A percentile compares a stretch with the other conserved stretches of the same genome.
Conservation (phyloP, 2,888 invertebrate genomes). For the Adelognathus sp. region DNA sequence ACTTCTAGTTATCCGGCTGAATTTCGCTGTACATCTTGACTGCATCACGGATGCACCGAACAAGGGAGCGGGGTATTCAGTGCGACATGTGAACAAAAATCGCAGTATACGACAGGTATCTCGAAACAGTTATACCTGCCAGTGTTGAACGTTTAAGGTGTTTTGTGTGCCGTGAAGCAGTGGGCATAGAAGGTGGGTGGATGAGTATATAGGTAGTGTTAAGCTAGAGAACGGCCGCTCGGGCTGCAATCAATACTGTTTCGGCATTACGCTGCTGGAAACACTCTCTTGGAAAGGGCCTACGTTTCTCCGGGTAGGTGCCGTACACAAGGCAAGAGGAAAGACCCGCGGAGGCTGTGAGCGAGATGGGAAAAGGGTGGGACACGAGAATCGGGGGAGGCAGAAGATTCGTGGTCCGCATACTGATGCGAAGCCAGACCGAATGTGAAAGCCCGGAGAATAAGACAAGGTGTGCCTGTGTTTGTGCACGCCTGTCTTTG, state of each 20-base stretch:
- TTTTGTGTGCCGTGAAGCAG: slow-evolving; percentile 1
- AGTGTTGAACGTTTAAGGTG: slow-evolving; percentile 35
- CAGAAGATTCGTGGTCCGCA: slow-evolving; percentile 78
- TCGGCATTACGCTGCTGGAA: slow-evolving; percentile 80
- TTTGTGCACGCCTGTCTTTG: slow-evolving; percentile 28
- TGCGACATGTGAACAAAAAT: neutral
- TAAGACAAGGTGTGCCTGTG: slow-evolving; percentile 54
- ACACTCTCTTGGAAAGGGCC: slow-evolving; percentile 79
- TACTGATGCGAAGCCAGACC: slow-evolving; percentile 77
- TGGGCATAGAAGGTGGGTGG: slow-evolving; percentile 14
- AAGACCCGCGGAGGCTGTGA: slow-evolving; percentile 53
- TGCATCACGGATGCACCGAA: too few species aligned
- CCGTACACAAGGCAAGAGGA: slow-evolving; percentile 58
- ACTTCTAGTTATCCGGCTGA: too few species aligned
- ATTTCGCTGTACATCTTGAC: too few species aligned
- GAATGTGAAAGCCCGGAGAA: slow-evolving; percentile 67
- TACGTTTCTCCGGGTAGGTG: slow-evolving; percentile 75
- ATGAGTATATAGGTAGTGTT: slow-evolving; percentile 61
- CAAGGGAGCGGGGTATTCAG: too few species aligned
- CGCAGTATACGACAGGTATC: neutral
- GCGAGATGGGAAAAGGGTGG: slow-evolving; percentile 60
- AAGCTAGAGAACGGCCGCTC: slow-evolving; percentile 69
- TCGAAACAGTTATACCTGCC: slow-evolving; percentile 25
- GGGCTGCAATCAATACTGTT: slow-evolving; percentile 80
- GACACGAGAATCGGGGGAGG: slow-evolving; percentile 56